A percentile compares a stretch with the other conserved stretches of the same genome.
These are phyloP conservation scores for Melanotaenia parkinsoni DNA, from an alignment of 2,797 vertebrate species.

Conservation along the genomic window DNA sequence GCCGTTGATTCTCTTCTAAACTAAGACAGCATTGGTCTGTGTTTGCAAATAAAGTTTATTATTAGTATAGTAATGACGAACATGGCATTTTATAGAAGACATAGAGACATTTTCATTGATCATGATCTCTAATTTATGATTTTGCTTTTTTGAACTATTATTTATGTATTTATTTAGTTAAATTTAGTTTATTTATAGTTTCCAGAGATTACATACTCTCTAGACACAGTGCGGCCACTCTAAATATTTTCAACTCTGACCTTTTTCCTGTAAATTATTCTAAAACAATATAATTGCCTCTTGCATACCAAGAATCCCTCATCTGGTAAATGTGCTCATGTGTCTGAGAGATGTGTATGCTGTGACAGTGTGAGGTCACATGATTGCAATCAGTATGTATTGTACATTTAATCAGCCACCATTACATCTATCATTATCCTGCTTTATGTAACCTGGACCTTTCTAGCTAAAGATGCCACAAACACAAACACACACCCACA, in stretches of 20 bases:
- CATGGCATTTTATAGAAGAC: background rate
- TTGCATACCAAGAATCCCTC: conserved; percentile 18
- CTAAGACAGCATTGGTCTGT: no score
- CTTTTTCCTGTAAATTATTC: conserved; percentile 1
- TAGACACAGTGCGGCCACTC: background rate
- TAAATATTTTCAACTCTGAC: background rate
- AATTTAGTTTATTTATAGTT: background rate
- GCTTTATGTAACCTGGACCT: conserved; percentile 39
- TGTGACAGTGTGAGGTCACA: conserved; percentile 12
- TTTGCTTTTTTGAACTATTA: background rate
- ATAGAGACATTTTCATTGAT: background rate
- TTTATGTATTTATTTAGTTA: no score
- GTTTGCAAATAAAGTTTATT: no score
- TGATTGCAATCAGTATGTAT: conserved; percentile 31
- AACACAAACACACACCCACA: background rate
- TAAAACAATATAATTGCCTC: background rate
- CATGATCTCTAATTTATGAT: background rate
- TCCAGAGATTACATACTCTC: no score
- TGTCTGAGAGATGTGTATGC: conserved; percentile 10
- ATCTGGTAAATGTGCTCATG: conserved; percentile 23
- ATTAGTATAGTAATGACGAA: no score
- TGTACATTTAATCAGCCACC: conserved; percentile 23
- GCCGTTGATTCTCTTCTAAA: no score
- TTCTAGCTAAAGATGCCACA: conserved; percentile 35
- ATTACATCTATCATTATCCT: conserved; percentile 19